Percentiles rank a stretch among this genome's conserved stretches.
Evolutionary conservation across 1,140 invertebrate species (phyloP).

Genomic region (Hermetia illucens): DNA sequence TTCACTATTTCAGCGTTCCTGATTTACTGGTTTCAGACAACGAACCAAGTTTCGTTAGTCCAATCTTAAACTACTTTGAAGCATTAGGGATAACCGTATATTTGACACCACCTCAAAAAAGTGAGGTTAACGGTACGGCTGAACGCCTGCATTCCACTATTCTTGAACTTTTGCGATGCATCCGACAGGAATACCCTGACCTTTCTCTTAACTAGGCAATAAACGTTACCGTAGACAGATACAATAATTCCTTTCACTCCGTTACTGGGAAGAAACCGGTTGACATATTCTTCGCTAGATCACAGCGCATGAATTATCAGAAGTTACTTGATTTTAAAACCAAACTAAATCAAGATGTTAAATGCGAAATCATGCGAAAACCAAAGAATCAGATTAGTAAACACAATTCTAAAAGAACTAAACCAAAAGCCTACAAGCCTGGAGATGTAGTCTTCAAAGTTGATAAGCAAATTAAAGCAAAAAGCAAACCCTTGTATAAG

Average conservation of each 20-base stretch:
- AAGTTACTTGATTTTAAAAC: background rate
- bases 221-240: slow-evolving; percentile 2
- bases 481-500: background rate
- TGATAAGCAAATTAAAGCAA: background rate
- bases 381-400: background rate
- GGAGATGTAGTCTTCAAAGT: background rate
- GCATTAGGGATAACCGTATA: slow-evolving; percentile 1
- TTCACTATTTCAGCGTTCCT: background rate
- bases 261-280: background rate
- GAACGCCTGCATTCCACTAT: slow-evolving; percentile 6
- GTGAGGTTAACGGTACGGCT: slow-evolving; percentile 5
- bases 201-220: background rate
- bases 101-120: slow-evolving; percentile 2
- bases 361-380: background rate
- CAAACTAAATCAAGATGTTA: background rate
- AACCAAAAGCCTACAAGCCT: background rate
- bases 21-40: slow-evolving; percentile 3
- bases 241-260: slow-evolving; percentile 1
- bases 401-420: background rate
- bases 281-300: background rate
- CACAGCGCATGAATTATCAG: background rate
- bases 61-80: background rate
- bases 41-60: slow-evolving; percentile 4
- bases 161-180: slow-evolving; percentile 6
- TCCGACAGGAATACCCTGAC: slow-evolving; percentile 2